These are phyloP conservation scores for Thinocorus orbignyianus DNA, from an alignment of 2,113 vertebrate genomes.

Conservation along the genomic window DNA sequence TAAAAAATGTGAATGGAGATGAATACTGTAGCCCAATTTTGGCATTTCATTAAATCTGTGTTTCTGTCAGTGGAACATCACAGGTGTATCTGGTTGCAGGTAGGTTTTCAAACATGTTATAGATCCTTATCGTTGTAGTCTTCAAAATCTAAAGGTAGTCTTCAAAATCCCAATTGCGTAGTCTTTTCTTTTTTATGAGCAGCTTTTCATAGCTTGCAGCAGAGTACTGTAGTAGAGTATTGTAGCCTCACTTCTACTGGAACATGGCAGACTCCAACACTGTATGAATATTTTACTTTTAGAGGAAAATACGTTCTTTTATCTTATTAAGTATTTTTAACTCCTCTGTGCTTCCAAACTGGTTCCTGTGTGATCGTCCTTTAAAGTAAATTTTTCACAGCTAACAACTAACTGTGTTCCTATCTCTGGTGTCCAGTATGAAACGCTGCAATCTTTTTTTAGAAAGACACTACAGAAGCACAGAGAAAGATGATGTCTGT, in stretches of 20 bases:
- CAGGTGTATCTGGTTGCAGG: not conserved
- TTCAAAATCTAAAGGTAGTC: not conserved
- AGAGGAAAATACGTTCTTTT: not conserved
- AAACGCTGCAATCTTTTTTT: not conserved
- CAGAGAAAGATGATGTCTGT: not conserved
- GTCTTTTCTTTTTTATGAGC: not conserved
- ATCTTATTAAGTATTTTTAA: not conserved
- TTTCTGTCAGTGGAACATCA: not conserved
- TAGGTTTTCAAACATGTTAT: not conserved
- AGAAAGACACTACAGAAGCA: not conserved
- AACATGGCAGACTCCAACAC: not conserved
- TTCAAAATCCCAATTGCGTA: not conserved
- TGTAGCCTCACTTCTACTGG: fast-evolving
- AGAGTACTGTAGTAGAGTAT: not conserved
- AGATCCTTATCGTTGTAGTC: not conserved
- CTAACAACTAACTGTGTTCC: not conserved
- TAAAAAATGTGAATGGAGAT: not conserved
- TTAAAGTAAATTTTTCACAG: not conserved
- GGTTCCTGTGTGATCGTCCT: not conserved
- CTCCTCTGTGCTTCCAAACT: not conserved
- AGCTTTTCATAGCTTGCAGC: not conserved
- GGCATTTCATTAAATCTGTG: not conserved
- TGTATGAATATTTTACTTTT: not conserved
- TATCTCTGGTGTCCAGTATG: not conserved
- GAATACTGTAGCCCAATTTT: not conserved